Percentiles rank a stretch among this genome's conserved stretches.
phyloP scores from a whole-genome alignment of 2,113 vertebrate species.

The Crocuta crocuta region DNA sequence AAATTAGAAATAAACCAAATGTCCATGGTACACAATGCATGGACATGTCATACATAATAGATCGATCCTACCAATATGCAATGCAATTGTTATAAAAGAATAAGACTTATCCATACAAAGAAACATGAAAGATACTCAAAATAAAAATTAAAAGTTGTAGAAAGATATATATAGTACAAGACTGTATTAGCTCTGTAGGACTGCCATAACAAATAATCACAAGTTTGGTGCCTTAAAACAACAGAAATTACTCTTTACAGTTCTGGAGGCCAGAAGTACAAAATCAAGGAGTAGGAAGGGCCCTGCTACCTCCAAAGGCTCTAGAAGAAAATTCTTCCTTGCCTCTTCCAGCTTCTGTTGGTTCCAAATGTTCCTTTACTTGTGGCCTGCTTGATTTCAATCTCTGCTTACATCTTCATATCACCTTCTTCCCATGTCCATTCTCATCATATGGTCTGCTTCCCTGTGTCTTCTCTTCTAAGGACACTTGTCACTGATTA shows the following conservation, averaged over 20 bases:
- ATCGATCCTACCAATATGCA: neutral
- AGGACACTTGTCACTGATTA: neutral
- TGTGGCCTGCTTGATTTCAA: neutral
- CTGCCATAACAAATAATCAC: neutral
- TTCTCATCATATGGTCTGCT: neutral
- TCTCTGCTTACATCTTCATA: neutral
- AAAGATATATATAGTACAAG: neutral
- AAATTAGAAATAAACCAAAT: slow-evolving; percentile 24
- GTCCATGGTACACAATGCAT: neutral
- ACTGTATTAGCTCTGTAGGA: neutral
- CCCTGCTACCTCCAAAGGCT: neutral
- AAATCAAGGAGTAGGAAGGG: neutral
- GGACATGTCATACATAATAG: neutral
- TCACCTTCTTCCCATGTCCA: neutral
- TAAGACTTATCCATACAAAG: neutral
- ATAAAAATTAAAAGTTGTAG: slow-evolving; percentile 4
- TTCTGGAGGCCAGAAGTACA: neutral
- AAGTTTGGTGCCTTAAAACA: neutral
- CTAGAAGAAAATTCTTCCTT: slow-evolving; percentile 1
- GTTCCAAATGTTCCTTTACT: neutral
- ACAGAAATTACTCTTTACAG: slow-evolving; percentile 2
- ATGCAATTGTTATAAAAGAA: neutral
- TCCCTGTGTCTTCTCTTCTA: neutral
- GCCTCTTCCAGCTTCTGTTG: neutral
- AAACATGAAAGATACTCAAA: neutral